Conservation (phyloP, 2,113 vertebrate species). For the Nothobranchius furzeri region DNA sequence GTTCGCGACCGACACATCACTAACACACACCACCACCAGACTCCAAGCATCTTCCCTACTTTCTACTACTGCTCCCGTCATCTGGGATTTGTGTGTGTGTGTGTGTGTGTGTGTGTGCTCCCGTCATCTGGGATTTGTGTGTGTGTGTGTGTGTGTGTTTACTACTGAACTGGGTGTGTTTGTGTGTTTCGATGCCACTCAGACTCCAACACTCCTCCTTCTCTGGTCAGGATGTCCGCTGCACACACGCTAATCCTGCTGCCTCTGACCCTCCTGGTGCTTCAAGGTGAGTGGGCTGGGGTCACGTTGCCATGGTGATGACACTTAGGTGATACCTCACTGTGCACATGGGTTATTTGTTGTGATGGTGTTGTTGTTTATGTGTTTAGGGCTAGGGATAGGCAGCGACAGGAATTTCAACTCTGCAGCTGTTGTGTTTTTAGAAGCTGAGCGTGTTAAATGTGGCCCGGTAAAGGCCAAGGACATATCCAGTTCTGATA, state of each 20-base stretch:
- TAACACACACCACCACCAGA: constrained; percentile 29
- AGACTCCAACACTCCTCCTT: constrained; percentile 13
- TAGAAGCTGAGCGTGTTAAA: neutral
- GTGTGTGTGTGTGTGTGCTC: too few relatives aligned
- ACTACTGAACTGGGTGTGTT: constrained; percentile 20
- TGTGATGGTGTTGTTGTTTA: neutral
- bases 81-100: too few relatives aligned
- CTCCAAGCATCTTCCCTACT: constrained; percentile 16
- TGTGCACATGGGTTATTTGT: constrained; percentile 1
- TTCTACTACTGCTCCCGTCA: constrained; percentile 2
- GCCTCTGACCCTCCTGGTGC: constrained; percentile 48
- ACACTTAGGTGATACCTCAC: neutral
- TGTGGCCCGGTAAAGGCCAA: neutral
- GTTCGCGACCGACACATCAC: too few relatives aligned
- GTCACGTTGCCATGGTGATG: constrained; percentile 1
- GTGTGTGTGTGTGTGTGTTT: neutral
- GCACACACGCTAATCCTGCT: constrained; percentile 53
- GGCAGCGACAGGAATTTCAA: neutral
- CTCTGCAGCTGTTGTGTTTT: neutral
- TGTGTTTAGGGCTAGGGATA: neutral
- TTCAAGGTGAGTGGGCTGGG: constrained; percentile 71
- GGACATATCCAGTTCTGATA: neutral
- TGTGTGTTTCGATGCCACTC: constrained; percentile 18
- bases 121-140: neutral
- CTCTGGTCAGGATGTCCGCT: constrained; percentile 61